Evolutionary conservation across 2,797 vertebrate species (phyloP).

Genomic region (Pipistrellus kuhlii): DNA sequence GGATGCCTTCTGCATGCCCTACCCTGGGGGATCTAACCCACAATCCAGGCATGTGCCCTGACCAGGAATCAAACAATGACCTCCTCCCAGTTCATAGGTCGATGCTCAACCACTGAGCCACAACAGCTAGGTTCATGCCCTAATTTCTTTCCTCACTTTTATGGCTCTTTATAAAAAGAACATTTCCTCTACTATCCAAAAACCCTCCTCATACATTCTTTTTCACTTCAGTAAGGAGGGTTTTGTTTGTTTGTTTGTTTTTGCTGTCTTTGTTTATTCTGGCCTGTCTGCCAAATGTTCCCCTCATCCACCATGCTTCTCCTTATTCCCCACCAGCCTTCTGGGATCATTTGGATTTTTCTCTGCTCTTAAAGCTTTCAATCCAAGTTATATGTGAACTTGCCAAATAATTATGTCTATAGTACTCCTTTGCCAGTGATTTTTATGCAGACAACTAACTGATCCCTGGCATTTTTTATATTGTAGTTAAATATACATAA

Average conservation of each 20-base stretch:
- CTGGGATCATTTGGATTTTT: not conserved
- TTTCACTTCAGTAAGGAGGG: not conserved
- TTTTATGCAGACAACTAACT: not conserved
- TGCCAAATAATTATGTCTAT: not conserved
- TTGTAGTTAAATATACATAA: slow-evolving; percentile 3
- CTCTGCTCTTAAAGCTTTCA: not conserved
- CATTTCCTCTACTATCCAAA: not conserved
- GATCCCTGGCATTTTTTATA: not conserved
- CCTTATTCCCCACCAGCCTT: not conserved
- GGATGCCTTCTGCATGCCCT: too few species aligned
- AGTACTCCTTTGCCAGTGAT: not conserved
- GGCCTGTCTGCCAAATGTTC: not conserved
- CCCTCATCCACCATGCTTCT: not conserved
- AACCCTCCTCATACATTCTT: not conserved
- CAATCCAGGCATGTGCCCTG: too few species aligned
- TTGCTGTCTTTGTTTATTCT: not conserved
- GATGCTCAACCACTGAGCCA: too few species aligned
- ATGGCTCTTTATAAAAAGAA: not conserved
- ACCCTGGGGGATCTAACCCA: too few species aligned
- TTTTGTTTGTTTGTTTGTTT: not conserved
- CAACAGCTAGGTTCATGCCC: too few species aligned
- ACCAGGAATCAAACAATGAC: too few species aligned
- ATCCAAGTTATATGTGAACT: slow-evolving; percentile 2
- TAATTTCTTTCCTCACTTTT: not conserved
- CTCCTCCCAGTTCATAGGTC: too few species aligned